A percentile compares a stretch with the other conserved stretches of the same genome.
These are phyloP conservation scores for Microctenopoma stevenorrisi DNA, from an alignment of 2,797 vertebrate species.

Conservation along the genomic window DNA sequence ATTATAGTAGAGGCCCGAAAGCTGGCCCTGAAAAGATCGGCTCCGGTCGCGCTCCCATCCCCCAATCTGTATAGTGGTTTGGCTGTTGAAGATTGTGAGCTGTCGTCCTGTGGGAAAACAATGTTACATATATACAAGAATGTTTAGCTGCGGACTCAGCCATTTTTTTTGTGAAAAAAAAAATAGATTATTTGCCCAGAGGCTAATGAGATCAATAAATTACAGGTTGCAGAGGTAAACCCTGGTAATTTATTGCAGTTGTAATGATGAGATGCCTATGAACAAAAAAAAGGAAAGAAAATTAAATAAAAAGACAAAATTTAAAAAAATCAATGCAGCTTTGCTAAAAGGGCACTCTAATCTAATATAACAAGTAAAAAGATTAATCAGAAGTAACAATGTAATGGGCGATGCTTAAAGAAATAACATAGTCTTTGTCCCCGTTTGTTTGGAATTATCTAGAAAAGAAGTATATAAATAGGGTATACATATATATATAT, in stretches of 20 bases:
- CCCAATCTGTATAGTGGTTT: slow-evolving; percentile 99
- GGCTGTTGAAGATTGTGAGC: slow-evolving; percentile 99
- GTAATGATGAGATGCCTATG: slow-evolving; percentile 89
- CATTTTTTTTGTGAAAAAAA: slow-evolving; percentile 75
- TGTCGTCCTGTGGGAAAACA: slow-evolving; percentile 96
- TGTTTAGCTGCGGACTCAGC: slow-evolving; percentile 87
- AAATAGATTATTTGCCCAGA: slow-evolving; percentile 92
- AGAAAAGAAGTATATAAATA: neutral
- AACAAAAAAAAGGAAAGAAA: slow-evolving; percentile 77
- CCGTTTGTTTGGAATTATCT: slow-evolving; percentile 35
- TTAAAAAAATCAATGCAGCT: slow-evolving; percentile 77
- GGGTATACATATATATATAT: neutral
- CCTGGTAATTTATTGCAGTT: slow-evolving; percentile 95
- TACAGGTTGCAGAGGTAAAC: slow-evolving; percentile 87
- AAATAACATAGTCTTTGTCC: slow-evolving; percentile 32
- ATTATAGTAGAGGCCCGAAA: slow-evolving; percentile 99
- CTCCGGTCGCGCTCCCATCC: slow-evolving; percentile 95
- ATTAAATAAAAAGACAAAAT: slow-evolving; percentile 76
- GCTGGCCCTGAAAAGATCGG: slow-evolving; percentile 98
- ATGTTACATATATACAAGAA: slow-evolving; percentile 95
- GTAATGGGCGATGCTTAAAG: slow-evolving; percentile 10
- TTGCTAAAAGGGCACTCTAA: slow-evolving; percentile 90
- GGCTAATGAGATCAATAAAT: slow-evolving; percentile 98
- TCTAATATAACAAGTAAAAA: slow-evolving; percentile 30
- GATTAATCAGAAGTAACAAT: slow-evolving; percentile 18